Evolutionary conservation across 1,140 invertebrate genomes (phyloP).

Genomic region (Pristionchus pacificus): DNA sequence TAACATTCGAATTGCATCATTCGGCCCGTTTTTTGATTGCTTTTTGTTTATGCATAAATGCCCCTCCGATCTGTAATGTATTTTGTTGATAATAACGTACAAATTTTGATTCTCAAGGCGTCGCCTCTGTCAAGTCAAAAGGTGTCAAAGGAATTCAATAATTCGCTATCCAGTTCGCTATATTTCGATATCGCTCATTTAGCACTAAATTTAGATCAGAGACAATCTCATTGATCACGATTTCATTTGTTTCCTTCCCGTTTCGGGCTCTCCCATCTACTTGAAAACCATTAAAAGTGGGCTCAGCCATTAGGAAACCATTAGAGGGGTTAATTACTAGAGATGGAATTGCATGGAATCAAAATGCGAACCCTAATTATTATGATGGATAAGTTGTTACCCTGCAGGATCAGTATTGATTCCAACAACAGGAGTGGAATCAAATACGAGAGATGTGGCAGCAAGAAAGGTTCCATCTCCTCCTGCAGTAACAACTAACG

Average conservation of each 20-base stretch:
- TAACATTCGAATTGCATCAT: conserved; percentile 15
- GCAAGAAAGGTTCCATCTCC: conserved; percentile 96
- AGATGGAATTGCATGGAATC: background rate
- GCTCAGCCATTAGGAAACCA: conserved; percentile 2
- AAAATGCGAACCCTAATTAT: too few relatives aligned
- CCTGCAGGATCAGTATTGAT: conserved; percentile 91
- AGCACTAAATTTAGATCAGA: background rate
- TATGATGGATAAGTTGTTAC: too few relatives aligned
- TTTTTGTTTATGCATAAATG: conserved; percentile 74
- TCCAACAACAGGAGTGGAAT: conserved; percentile 83
- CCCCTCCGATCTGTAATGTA: conserved; percentile 75
- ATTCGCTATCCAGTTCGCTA: background rate
- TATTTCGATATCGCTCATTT: background rate
- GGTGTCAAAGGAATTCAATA: too few relatives aligned
- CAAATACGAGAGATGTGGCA: conserved; percentile 76
- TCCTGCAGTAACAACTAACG: conserved; percentile 80
- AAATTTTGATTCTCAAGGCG: background rate
- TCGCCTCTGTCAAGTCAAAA: too few relatives aligned
- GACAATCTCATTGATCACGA: background rate
- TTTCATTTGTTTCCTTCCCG: too few relatives aligned
- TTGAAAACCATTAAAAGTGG: background rate
- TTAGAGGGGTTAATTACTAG: background rate
- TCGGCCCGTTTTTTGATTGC: too few relatives aligned
- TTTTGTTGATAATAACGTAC: background rate
- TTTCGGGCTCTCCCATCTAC: too few relatives aligned